Evolutionary conservation across 2,797 vertebrate genomes (phyloP).

Genomic region (Orestias chungarensis): DNA sequence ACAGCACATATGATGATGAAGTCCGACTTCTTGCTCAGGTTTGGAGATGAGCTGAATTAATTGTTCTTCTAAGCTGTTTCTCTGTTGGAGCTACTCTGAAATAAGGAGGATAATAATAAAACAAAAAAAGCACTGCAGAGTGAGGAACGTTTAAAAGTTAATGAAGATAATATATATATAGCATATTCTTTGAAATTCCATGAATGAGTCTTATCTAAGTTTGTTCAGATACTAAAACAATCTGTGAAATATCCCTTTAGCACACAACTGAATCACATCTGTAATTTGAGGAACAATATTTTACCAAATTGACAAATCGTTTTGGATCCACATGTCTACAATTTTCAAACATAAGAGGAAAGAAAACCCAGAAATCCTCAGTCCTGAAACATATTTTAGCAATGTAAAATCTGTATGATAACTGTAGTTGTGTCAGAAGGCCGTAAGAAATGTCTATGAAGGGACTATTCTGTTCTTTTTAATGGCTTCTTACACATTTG

Average conservation of each 20-base stretch:
- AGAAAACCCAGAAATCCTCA: neutral
- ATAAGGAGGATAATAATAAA: no score
- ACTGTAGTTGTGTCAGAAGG: neutral
- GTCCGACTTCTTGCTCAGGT: slow-evolving; percentile 1
- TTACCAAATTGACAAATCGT: neutral
- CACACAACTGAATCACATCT: neutral
- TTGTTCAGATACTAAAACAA: neutral
- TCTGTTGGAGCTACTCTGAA: neutral
- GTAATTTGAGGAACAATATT: neutral
- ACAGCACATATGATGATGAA: slow-evolving; percentile 39
- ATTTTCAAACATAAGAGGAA: neutral
- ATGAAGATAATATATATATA: neutral
- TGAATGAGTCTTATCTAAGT: neutral
- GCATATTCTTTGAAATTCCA: neutral
- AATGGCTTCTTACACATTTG: neutral
- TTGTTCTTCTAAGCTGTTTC: neutral
- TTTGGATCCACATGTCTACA: neutral
- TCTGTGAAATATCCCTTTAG: neutral
- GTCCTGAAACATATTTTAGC: neutral
- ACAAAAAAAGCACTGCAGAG: neutral
- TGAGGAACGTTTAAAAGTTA: neutral
- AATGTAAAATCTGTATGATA: neutral
- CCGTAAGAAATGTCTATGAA: neutral
- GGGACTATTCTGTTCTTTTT: neutral
- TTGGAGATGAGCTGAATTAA: neutral